These are phyloP conservation scores for Parambassis ranga DNA, from an alignment of 2,797 vertebrate species.

Conservation along the genomic window DNA sequence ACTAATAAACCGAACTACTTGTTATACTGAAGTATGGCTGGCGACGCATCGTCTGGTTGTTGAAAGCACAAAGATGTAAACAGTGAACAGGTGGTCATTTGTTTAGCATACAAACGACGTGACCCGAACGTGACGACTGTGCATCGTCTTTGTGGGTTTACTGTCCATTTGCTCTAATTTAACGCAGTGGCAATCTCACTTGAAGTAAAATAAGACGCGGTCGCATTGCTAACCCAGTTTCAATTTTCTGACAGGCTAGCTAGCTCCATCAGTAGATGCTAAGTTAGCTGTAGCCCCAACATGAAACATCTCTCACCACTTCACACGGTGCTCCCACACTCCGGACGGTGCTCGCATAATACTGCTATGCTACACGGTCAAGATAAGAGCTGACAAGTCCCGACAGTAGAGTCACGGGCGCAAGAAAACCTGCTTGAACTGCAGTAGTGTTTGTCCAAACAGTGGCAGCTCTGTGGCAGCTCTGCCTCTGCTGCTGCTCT, in stretches of 20 bases:
- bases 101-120: conserved; percentile 17
- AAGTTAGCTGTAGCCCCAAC: conserved; percentile 62
- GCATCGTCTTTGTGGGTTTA: background rate
- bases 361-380: conserved; percentile 32
- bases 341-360: conserved; percentile 71
- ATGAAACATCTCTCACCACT: conserved; percentile 74
- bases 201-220: background rate
- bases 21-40: background rate
- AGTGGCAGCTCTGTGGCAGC: conserved; percentile 55
- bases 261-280: conserved; percentile 63
- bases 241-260: conserved; percentile 56
- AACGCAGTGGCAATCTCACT: background rate
- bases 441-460: conserved; percentile 54
- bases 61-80: conserved; percentile 62
- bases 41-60: background rate
- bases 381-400: conserved; percentile 30
- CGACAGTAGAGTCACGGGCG: background rate
- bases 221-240: conserved; percentile 4
- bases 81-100: conserved; percentile 72
- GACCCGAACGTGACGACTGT: background rate
- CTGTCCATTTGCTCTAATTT: background rate
- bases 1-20: background rate
- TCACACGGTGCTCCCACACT: conserved; percentile 70
- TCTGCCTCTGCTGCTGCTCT: conserved; percentile 52
- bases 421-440: conserved; percentile 7